phyloP scores from a whole-genome alignment of 2,888 invertebrate species.

The Tyria jacobaeae region DNA sequence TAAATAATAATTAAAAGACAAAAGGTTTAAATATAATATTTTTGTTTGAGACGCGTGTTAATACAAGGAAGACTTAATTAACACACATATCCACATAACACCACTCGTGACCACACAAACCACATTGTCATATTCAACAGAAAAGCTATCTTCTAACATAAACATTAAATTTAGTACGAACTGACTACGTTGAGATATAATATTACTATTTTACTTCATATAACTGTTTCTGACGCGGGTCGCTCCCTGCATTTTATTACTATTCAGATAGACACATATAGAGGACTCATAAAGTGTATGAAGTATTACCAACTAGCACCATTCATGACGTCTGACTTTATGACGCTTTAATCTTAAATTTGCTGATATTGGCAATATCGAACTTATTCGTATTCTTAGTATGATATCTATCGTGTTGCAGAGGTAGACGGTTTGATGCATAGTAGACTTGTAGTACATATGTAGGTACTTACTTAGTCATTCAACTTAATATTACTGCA shows the following conservation, averaged over 20 bases:
- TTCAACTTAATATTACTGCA: too few species aligned
- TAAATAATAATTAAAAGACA: background rate
- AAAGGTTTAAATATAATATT: background rate
- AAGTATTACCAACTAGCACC: slow-evolving; percentile 50
- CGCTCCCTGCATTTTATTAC: slow-evolving; percentile 61
- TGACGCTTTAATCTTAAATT: slow-evolving; percentile 49
- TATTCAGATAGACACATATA: slow-evolving; percentile 57
- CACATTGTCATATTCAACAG: slow-evolving; percentile 27
- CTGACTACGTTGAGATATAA: slow-evolving; percentile 42
- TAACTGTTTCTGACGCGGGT: slow-evolving; percentile 51
- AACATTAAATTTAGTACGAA: slow-evolving; percentile 50
- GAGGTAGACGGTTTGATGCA: background rate
- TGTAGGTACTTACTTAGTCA: too few species aligned
- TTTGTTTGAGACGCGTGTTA: background rate
- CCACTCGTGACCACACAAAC: slow-evolving; percentile 35
- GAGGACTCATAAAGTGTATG: slow-evolving; percentile 55
- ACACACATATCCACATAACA: slow-evolving; percentile 19
- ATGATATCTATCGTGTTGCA: slow-evolving; percentile 6
- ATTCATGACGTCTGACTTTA: slow-evolving; percentile 53
- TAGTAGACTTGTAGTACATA: too few species aligned
- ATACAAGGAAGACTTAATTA: slow-evolving; percentile 9
- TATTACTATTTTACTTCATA: slow-evolving; percentile 55
- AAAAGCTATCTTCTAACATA: slow-evolving; percentile 40
- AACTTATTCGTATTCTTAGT: slow-evolving; percentile 26
- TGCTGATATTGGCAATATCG: slow-evolving; percentile 48